These are phyloP conservation scores for Zapornia atra DNA, from an alignment of 2,113 vertebrate species.

Conservation along the genomic window DNA sequence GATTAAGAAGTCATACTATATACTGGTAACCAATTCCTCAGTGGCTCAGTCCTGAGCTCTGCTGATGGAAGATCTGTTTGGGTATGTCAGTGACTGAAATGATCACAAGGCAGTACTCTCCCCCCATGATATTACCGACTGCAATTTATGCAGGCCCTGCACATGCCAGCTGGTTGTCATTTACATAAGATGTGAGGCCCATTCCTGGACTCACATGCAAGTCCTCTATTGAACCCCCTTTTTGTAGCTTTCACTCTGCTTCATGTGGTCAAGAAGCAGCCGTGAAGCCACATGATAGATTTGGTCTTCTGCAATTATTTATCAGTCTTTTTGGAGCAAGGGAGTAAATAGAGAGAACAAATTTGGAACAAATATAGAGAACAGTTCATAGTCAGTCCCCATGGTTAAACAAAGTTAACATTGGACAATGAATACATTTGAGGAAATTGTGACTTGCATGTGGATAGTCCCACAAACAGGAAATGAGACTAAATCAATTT, in stretches of 20 bases:
- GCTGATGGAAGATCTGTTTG: background rate
- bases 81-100: background rate
- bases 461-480: conserved; percentile 8
- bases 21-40: background rate
- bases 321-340: background rate
- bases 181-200: background rate
- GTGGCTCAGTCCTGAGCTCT: background rate
- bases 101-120: background rate
- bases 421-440: background rate
- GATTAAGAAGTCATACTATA: fast-evolving
- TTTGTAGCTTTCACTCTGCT: background rate
- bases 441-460: conserved; percentile 27
- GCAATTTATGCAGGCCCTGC: background rate
- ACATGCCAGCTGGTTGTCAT: background rate
- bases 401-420: conserved; percentile 26
- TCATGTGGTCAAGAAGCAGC: background rate
- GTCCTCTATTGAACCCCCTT: background rate
- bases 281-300: background rate
- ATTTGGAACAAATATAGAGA: background rate
- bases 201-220: background rate
- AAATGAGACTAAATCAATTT: conserved; percentile 40
- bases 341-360: background rate
- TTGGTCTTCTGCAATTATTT: background rate
- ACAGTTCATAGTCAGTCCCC: background rate
- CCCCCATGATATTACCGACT: background rate